Percentiles rank a stretch among this genome's conserved stretches.
Evolutionary conservation across 2,113 vertebrate genomes (phyloP).

Genomic region (Bettongia penicillata): DNA sequence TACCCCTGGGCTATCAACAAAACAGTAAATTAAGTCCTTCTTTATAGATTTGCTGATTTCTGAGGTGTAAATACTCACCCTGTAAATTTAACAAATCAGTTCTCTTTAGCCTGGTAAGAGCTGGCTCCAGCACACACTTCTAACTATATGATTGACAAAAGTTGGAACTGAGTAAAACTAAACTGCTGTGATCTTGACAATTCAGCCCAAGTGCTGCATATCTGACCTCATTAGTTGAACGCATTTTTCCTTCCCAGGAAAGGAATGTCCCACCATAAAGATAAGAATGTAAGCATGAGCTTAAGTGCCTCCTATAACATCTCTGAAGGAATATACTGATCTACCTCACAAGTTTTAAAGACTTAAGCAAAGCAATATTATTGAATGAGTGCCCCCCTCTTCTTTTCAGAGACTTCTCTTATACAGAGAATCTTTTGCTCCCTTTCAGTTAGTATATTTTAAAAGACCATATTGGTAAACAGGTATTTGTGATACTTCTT

Average conservation of each 20-base stretch:
- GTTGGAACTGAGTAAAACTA: neutral
- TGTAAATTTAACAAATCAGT: neutral
- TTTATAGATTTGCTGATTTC: neutral
- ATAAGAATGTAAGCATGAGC: neutral
- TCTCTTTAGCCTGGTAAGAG: neutral
- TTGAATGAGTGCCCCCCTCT: neutral
- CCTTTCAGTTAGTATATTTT: neutral
- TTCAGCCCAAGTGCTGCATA: neutral
- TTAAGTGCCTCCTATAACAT: neutral
- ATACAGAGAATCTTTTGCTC: neutral
- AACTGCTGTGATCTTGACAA: neutral
- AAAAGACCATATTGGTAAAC: neutral
- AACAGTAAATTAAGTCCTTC: neutral
- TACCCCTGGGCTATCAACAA: neutral
- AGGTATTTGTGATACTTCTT: no score
- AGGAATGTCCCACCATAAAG: neutral
- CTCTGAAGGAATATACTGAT: no score
- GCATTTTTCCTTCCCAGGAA: neutral
- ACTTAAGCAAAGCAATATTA: neutral
- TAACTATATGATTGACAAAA: neutral
- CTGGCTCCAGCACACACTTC: neutral
- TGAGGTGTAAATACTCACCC: neutral
- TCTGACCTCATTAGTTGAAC: neutral
- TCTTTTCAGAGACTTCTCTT: neutral
- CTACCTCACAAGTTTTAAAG: neutral